Evolutionary conservation across 2,113 vertebrate species (phyloP).

Genomic region (Accipiter virgatus): DNA sequence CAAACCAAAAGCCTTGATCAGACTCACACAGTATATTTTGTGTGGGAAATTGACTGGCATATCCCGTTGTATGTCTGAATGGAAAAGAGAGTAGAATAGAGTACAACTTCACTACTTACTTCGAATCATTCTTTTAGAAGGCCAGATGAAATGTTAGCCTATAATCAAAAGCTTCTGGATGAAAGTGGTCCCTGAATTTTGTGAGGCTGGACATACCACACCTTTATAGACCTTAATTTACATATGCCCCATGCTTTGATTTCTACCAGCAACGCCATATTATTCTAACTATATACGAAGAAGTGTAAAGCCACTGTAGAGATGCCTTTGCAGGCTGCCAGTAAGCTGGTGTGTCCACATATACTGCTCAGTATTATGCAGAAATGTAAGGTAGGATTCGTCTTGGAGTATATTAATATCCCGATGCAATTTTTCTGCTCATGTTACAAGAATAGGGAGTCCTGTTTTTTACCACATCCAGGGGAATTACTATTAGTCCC

Average conservation of each 20-base stretch:
- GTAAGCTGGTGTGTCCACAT: accelerated
- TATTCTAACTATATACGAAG: neutral
- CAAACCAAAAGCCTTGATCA: neutral
- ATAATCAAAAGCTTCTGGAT: neutral
- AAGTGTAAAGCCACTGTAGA: neutral
- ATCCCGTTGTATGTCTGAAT: neutral
- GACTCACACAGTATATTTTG: neutral
- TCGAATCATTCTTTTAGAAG: neutral
- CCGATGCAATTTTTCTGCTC: neutral
- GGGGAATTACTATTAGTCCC: neutral
- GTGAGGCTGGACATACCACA: neutral
- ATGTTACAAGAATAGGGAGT: neutral
- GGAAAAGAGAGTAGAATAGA: neutral
- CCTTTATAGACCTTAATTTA: neutral
- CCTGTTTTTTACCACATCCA: neutral
- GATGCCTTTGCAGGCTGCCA: neutral
- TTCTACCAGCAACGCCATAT: neutral
- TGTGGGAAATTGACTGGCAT: neutral
- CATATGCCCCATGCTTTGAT: neutral
- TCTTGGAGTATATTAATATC: neutral
- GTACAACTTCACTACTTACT: neutral
- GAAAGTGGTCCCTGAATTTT: neutral
- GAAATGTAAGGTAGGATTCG: neutral
- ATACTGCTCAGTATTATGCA: neutral
- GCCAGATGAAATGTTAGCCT: neutral